Base-by-base conservation (phyloP, 2,888 invertebrate species). In the Panzeria rudis region DNA sequence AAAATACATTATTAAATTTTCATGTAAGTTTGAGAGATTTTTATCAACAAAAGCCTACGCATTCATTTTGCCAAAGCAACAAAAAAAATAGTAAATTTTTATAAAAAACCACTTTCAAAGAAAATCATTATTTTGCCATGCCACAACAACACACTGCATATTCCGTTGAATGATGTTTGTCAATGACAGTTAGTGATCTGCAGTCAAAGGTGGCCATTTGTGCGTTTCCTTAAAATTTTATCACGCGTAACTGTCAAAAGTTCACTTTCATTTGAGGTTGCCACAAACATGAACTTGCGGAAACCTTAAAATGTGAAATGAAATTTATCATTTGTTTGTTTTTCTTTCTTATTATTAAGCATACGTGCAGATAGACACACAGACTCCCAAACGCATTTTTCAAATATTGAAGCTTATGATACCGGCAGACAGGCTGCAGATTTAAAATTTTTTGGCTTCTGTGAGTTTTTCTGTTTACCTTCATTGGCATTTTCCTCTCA, bases 181-280 rank as follows among this genome's bases (percentile, higher is more conserved):
- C 66, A 73, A 29, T 52, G 69, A 11, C 62, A 29, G 50, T 2
- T 13, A 7, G 66, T 13, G 6, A 2, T 23, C 23, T 11, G 13
- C 61, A 69, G 44, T 35, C 35, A 35, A 13, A 82, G 71, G 76
- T 77, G 76, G 71, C 76, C 76, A 59, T 72, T 72, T 66, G 20
- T 77, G 68, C 61, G 71, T 64, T 76, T 52, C 44, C 32, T 25
- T 76, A 17, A 81, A 82, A 79, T 82, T 75, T 82, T 85, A 85
- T 85, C 85, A 82, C 85, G 82, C 82, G 64, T 85, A 82, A 82
- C 85, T 85, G 85, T 85, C 85, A 85, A 82, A 82, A 66, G 82
- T 82, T 85, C 85, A 75, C 82, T 85, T 85, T 85, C 78, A 71
- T 82, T 80, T 82, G 69, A 75, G 78, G 78, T 79, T 75, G 44